phyloP scores from a whole-genome alignment of 1,140 invertebrate genomes.

The Drosophila micromelanica region DNA sequence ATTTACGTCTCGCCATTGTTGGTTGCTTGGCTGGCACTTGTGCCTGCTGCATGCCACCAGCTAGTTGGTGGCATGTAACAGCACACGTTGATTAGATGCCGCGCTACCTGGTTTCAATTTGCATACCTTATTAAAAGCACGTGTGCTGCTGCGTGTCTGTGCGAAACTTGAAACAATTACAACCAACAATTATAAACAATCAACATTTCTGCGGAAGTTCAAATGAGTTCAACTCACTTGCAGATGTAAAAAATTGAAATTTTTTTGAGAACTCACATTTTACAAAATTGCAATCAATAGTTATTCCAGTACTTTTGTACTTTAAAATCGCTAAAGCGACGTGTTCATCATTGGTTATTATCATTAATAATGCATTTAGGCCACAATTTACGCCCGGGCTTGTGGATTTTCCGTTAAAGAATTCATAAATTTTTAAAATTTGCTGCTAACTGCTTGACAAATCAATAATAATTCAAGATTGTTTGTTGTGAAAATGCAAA shows the following conservation, averaged over 20 bases:
- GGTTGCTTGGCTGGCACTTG: constrained; percentile 19
- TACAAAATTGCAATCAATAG: too few relatives aligned
- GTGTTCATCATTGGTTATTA: too few relatives aligned
- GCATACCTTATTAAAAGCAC: constrained; percentile 56
- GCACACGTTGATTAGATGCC: constrained; percentile 49
- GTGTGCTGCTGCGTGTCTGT: constrained; percentile 51
- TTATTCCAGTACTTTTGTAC: too few relatives aligned
- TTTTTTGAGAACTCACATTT: too few relatives aligned
- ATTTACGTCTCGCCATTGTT: constrained; percentile 73
- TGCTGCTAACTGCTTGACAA: too few relatives aligned
- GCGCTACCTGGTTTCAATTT: constrained; percentile 66
- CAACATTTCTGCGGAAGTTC: constrained; percentile 67
- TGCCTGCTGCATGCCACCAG: constrained; percentile 19
- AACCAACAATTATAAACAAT: constrained; percentile 40
- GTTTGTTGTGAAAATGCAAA: too few relatives aligned
- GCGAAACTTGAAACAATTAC: constrained; percentile 74
- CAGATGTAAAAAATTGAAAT: not conserved
- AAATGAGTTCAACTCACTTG: constrained; percentile 77
- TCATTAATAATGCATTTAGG: too few relatives aligned
- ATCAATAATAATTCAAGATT: too few relatives aligned
- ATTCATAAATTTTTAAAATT: too few relatives aligned
- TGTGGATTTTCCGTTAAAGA: too few relatives aligned
- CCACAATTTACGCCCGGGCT: too few relatives aligned
- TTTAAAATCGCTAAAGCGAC: too few relatives aligned
- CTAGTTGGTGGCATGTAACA: not conserved